Conservation (phyloP, 64 coral and sea anemone genomes). For the Montipora capricornis region DNA sequence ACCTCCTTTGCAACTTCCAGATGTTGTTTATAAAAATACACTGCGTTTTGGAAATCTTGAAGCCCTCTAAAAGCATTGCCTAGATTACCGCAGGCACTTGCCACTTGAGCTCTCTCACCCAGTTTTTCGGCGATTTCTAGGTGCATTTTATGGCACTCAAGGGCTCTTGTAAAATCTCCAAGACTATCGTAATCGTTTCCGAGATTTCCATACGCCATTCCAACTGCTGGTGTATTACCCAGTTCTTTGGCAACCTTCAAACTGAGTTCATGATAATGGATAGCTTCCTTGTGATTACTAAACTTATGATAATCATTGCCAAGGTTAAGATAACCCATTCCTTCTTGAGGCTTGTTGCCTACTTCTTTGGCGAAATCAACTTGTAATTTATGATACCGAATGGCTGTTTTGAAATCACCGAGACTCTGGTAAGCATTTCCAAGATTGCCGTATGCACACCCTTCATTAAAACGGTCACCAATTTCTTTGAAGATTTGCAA, state of each 20-base stretch:
- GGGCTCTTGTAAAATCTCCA: not conserved
- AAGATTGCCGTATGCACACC: not conserved
- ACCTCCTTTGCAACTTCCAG: not conserved
- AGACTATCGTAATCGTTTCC: not conserved
- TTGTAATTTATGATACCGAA: not conserved
- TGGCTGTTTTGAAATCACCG: not conserved
- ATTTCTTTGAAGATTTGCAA: not conserved
- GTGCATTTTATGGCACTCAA: not conserved
- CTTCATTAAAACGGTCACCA: not conserved
- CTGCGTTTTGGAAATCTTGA: not conserved
- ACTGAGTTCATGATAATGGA: not conserved
- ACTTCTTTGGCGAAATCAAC: not conserved
- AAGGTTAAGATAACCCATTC: not conserved
- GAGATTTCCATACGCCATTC: not conserved
- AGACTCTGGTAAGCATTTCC: not conserved
- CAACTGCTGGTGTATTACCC: not conserved
- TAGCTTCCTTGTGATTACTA: not conserved
- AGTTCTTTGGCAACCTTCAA: not conserved
- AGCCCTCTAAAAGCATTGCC: not conserved
- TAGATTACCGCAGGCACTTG: not conserved
- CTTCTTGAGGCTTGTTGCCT: not conserved
- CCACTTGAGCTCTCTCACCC: not conserved
- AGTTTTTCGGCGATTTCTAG: not conserved
- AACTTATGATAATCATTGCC: not conserved
- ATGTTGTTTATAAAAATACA: not conserved